Percentiles rank a stretch among this genome's conserved stretches.
Conservation (phyloP, 2,113 vertebrate genomes). For the Picathartes gymnocephalus region DNA sequence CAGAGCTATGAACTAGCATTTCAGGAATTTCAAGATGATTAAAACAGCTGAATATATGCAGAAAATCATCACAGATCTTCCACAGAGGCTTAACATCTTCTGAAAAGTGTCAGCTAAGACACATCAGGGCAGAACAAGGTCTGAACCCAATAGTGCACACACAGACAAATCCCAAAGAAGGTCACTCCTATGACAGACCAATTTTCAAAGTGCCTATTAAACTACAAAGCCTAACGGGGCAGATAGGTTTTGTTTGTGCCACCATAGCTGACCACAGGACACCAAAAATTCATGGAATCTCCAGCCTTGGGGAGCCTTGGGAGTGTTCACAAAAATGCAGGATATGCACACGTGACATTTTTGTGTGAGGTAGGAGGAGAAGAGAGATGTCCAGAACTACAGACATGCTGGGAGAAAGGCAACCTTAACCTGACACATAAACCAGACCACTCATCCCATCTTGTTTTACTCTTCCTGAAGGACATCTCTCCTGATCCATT, state of each 20-base stretch:
- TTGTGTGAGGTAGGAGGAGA: neutral
- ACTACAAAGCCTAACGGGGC: neutral
- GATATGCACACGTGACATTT: neutral
- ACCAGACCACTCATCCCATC: neutral
- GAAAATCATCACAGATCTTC: neutral
- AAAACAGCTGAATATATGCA: neutral
- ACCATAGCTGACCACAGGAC: neutral
- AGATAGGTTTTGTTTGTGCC: rapidly evolving
- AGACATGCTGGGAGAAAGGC: neutral
- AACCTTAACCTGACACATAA: neutral
- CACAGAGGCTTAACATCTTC: neutral
- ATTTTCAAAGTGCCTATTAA: neutral
- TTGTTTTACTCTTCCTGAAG: neutral
- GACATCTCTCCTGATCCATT: neutral
- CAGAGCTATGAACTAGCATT: neutral
- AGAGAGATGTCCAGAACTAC: neutral
- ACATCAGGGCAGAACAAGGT: neutral
- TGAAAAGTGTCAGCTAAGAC: neutral
- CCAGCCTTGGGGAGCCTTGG: neutral
- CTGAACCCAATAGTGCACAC: neutral
- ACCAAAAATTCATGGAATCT: neutral
- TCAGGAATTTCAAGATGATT: neutral
- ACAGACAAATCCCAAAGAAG: neutral
- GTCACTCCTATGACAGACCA: neutral
- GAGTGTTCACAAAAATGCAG: rapidly evolving